Base-by-base conservation (phyloP, 2,888 invertebrate genomes). In the Phasia obesa region DNA sequence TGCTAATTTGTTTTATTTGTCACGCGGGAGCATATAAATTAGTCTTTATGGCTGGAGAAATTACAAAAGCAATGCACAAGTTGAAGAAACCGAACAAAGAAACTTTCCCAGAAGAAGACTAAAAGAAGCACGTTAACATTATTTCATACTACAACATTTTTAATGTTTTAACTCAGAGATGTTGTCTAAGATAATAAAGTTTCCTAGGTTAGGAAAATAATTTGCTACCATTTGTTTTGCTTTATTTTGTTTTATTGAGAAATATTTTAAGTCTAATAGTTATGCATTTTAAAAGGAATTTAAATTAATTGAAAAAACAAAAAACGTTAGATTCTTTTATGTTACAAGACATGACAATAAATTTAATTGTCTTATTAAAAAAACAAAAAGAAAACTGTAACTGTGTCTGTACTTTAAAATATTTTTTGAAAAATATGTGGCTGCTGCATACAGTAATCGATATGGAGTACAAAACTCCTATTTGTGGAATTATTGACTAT, bases 1-100 rank as follows among this genome's bases (percentile, higher is more conserved):
- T 83, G 83, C 83, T 83, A 83, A 83, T 83, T 83, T 83, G 83
- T 83, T 83, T 83, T 83, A 83, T 83, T 83, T 83, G 83, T 83
- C 83, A 79, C 83, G 75, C 79, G 83, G 83, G 83, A 74, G 83
- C 83, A 79, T 62, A 83, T 83, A 83, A 83, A 83, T 83, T 79
- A 83, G 83, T 83, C 83, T 83, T 83, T 83, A 76, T 76, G 75
- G 79, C 67, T 73, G 73, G 38, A 73, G 60, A 69, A 74, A 74
- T 67, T 73, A 74, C 73, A 73, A 73, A 67, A 79, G 44, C 51
- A 73, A 25, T 69, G 53, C 21, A 19, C 13, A 67, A 67, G 60
- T 27, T 53, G 44, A 35, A 51, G 65, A 70, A 76, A 64, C 47
- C 64, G 64, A 78, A 78, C 67, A 73, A 79, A 53, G 79, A 73